Conservation (phyloP, 2,113 vertebrate genomes). For the Solenodon paradoxus region DNA sequence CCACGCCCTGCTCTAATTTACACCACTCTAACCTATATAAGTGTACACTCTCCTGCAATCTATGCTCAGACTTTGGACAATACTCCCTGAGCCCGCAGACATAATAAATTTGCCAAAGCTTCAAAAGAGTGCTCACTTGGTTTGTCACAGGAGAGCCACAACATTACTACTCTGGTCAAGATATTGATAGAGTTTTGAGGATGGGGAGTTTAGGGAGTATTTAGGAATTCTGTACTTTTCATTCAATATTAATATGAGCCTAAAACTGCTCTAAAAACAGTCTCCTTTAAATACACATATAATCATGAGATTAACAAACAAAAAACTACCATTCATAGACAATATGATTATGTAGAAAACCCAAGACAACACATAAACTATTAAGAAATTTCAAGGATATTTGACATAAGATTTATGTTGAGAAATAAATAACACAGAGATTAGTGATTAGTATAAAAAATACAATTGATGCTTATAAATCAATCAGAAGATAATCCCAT, state of each 20-base stretch:
- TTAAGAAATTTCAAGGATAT: not conserved
- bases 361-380: not conserved
- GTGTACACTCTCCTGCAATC: too few species aligned
- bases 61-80: too few species aligned
- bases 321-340: not conserved
- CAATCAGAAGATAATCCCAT: not conserved
- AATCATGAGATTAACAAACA: not conserved
- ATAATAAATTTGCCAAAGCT: too few species aligned
- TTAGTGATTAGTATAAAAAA: not conserved
- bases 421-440: not conserved
- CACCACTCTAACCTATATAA: too few species aligned
- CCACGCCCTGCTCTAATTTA: too few species aligned
- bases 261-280: not conserved
- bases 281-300: not conserved
- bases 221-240: not conserved
- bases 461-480: not conserved
- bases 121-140: too few species aligned
- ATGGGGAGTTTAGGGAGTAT: not conserved
- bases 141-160: too few species aligned
- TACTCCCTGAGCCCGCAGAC: too few species aligned
- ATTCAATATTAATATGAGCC: not conserved
- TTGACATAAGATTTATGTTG: not conserved
- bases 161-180: not conserved
- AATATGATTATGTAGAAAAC: not conserved
- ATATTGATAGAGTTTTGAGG: not conserved